phyloP scores from a whole-genome alignment of 2,888 invertebrate genomes.

The Panzeria rudis region DNA sequence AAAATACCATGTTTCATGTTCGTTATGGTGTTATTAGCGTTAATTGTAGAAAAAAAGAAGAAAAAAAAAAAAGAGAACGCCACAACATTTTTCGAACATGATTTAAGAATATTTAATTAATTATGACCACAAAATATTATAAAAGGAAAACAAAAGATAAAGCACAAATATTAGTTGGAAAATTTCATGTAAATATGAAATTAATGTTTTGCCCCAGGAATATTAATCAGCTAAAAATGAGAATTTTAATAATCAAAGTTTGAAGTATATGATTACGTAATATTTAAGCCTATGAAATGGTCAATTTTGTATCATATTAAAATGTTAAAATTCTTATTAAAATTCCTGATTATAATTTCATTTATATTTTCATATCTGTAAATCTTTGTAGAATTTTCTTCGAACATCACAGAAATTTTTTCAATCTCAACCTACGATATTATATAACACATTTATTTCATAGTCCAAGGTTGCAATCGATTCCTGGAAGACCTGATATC shows the following conservation, averaged over 20 bases:
- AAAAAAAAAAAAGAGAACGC: neutral
- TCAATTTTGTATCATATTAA: neutral
- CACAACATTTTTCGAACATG: neutral
- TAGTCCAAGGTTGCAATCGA: too few relatives aligned
- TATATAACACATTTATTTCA: too few relatives aligned
- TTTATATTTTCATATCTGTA: too few relatives aligned
- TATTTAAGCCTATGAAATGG: neutral
- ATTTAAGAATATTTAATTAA: slow-evolving; percentile 52
- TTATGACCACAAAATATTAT: neutral
- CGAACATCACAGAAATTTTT: too few relatives aligned
- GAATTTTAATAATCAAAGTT: neutral
- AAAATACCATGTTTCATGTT: slow-evolving; percentile 22
- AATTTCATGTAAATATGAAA: slow-evolving; percentile 38
- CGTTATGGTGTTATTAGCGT: slow-evolving; percentile 44
- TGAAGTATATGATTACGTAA: neutral
- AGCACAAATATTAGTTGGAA: slow-evolving; percentile 20
- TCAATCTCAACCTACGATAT: too few relatives aligned
- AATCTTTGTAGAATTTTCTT: too few relatives aligned
- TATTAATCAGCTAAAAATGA: slow-evolving; percentile 15
- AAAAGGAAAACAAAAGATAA: neutral
- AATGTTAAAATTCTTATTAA: too few relatives aligned
- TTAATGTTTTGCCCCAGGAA: slow-evolving; percentile 18
- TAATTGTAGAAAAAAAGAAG: slow-evolving; percentile 28
- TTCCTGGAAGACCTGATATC: too few relatives aligned
- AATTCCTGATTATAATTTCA: too few relatives aligned